phyloP scores from a whole-genome alignment of 1,140 invertebrate species.

The Nephotettix cincticeps region DNA sequence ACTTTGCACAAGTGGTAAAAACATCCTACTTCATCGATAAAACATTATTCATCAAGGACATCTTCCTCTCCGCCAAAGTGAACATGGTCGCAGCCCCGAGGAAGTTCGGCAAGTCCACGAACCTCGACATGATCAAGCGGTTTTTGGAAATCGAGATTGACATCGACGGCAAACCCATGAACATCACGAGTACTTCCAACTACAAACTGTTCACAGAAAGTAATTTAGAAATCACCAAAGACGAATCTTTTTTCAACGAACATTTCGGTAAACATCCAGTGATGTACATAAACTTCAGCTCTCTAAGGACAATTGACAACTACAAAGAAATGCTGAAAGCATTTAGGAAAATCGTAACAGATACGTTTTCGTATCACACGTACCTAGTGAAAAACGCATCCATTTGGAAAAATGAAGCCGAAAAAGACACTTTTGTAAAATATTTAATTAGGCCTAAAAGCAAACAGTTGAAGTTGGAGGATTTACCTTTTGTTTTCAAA shows the following conservation, averaged over 20 bases:
- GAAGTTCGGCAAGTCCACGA: not conserved
- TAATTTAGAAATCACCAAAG: not conserved
- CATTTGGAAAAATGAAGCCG: not conserved
- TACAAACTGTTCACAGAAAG: constrained; percentile 1
- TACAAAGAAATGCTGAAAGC: not conserved
- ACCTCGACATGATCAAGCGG: constrained; percentile 9
- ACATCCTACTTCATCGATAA: not conserved
- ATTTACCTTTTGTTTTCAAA: not conserved
- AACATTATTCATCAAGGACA: not conserved
- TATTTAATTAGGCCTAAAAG: not conserved
- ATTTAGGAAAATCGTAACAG: not conserved
- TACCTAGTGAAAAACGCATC: not conserved
- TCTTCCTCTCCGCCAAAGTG: not conserved
- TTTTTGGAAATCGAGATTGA: constrained; percentile 28
- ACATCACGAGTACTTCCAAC: not conserved
- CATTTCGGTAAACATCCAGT: constrained; percentile 18
- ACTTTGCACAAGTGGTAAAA: not conserved
- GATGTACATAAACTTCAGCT: not conserved
- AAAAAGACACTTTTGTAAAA: not conserved
- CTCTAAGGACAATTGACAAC: not conserved
- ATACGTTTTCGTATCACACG: constrained; percentile 1
- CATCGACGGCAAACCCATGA: not conserved
- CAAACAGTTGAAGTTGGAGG: not conserved
- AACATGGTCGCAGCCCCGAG: constrained; percentile 14
- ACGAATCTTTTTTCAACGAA: not conserved